A percentile compares a stretch with the other conserved stretches of the same genome.
Evolutionary conservation across 2,113 vertebrate genomes (phyloP).

Genomic region (Hydropotes inermis): DNA sequence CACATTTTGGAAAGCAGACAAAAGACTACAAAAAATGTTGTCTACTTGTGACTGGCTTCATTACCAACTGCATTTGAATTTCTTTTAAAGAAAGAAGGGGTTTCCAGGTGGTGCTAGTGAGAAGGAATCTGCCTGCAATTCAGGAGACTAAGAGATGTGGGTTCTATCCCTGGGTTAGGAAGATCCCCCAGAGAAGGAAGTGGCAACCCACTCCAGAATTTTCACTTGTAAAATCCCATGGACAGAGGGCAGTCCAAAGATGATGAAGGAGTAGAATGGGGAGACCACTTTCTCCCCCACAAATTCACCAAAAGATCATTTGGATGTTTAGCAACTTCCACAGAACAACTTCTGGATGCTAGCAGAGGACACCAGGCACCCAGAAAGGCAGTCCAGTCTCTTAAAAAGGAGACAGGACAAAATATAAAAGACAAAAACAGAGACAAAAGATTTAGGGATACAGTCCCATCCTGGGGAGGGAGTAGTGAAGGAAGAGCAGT

Average conservation of each 20-base stretch:
- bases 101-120: neutral
- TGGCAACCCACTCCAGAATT: neutral
- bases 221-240: rapidly evolving
- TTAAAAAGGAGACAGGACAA: neutral
- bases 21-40: neutral
- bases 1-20: neutral
- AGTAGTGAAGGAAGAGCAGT: neutral
- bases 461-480: neutral
- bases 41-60: neutral
- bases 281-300: neutral
- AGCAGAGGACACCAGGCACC: neutral
- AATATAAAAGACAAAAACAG: neutral
- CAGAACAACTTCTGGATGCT: neutral
- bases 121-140: neutral
- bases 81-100: neutral
- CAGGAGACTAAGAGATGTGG: neutral
- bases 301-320: neutral
- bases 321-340: neutral
- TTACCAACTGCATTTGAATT: neutral
- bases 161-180: neutral
- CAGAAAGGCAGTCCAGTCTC: neutral
- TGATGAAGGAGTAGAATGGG: neutral
- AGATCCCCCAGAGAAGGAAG: neutral
- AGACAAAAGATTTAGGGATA: neutral
- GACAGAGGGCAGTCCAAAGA: neutral